Conservation (phyloP, 2,888 invertebrate genomes). For the Spisula subtruncata region DNA sequence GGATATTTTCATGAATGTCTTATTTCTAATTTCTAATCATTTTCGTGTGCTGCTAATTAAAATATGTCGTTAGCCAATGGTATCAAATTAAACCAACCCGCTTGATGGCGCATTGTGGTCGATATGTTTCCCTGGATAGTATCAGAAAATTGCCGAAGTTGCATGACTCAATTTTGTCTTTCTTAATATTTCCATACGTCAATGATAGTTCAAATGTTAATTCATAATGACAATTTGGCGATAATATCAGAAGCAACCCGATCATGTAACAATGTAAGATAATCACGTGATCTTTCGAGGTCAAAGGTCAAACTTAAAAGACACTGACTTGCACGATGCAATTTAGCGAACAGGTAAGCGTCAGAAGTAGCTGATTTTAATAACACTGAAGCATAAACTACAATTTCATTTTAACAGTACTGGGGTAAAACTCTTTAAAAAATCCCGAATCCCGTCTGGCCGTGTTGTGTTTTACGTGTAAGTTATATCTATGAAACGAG, state of each 20-base stretch:
- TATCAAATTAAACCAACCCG: neutral
- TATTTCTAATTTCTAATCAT: no score
- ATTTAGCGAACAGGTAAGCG: no score
- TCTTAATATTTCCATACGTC: neutral
- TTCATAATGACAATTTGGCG: neutral
- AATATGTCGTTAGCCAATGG: neutral
- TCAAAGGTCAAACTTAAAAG: no score
- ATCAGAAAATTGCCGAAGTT: neutral
- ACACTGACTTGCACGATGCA: no score
- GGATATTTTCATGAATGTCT: neutral
- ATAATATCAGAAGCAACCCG: neutral
- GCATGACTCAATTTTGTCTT: neutral
- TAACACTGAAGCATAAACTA: no score
- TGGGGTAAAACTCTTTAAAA: no score
- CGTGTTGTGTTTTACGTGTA: no score
- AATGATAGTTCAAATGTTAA: neutral
- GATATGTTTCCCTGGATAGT: neutral
- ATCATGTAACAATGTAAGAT: neutral
- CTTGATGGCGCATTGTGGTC: neutral
- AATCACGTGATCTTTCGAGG: no score
- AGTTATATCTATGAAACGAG: no score
- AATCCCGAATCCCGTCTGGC: no score
- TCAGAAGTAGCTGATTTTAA: no score
- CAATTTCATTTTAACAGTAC: no score
- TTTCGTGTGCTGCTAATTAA: neutral